Base-by-base conservation (phyloP, 2,797 vertebrate genomes). In the Cheirogaleus major region DNA sequence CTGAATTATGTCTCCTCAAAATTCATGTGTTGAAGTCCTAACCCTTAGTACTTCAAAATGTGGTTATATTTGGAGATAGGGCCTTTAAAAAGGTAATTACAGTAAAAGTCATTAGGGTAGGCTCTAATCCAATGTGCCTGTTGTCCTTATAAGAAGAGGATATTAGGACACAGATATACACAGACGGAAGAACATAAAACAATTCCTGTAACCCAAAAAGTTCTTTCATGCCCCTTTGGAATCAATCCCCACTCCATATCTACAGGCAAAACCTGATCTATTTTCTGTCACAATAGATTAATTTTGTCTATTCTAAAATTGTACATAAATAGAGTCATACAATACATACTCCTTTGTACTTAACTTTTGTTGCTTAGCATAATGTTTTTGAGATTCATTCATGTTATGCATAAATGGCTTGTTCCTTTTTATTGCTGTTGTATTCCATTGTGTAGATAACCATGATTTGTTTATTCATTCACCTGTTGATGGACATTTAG, bases 301-400 rank as follows among this genome's bases (percentile, higher is more conserved):
- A 63, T 52, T 84, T 57, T 90, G 13, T 41, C 32, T 93, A 18
- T 73, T 92, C 69, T 94, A 91, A 69, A 95, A 75, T 63, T 89
- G n/a, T 15, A 18, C 52, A 38, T 59, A 38, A 89, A 55, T 41
- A 91, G 35, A 89, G 59, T 65, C 55, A 81, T 57, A 69, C 15
- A 81, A 23, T 5, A 48, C 59, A 2, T 63, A 30, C 18, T 88
- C 55, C 38, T 79, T 72, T 50, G 41, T 38, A 27, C 92, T 22
- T 72, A 80, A 50, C 57, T 93, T 92, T 76, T 92, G 78, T 82
- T 14, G 20, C n/a, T 78, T 48, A 79, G 10, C 5, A 32, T 61
- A 43, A 88, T 38, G 59, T 52, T 93, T 82, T 90, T 95, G 59
- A 80, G 41, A 22, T 67, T 83, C 41, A 93, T 50, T 22, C n/a